A percentile compares a stretch with the other conserved stretches of the same genome.
Conservation (phyloP, 2,888 invertebrate species). For the Orthonychiurus folsomi region DNA sequence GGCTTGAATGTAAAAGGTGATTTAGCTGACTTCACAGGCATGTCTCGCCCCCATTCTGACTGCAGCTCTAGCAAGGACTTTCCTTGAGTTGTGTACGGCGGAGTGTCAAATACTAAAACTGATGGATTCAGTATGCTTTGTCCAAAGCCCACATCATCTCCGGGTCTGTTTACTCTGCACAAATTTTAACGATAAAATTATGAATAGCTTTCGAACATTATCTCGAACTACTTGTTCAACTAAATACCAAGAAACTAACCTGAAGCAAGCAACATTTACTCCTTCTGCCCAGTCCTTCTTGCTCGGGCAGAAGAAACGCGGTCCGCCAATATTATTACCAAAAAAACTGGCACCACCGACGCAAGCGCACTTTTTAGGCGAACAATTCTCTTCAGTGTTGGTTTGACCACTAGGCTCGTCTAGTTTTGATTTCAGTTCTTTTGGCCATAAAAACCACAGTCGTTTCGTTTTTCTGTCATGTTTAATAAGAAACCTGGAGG, state of each 20-base stretch:
- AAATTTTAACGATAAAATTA: constrained; percentile 15
- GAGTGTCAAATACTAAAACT: constrained; percentile 80
- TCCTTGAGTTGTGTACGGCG: constrained; percentile 66
- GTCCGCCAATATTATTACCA: constrained; percentile 81
- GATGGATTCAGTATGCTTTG: constrained; percentile 83
- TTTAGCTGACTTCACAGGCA: constrained; percentile 23
- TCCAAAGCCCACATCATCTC: constrained; percentile 82
- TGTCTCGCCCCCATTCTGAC: constrained; percentile 37
- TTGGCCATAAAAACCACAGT: constrained; percentile 90
- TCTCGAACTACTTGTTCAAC: no score
- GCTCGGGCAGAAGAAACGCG: constrained; percentile 76
- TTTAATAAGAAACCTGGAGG: constrained; percentile 56
- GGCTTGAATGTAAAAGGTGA: constrained; percentile 38
- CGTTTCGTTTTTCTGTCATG: constrained; percentile 78
- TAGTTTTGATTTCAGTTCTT: constrained; percentile 49
- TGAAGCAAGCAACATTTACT: constrained; percentile 67
- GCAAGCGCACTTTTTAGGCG: constrained; percentile 71
- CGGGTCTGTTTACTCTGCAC: constrained; percentile 60
- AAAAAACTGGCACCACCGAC: constrained; percentile 92
- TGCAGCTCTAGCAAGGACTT: constrained; percentile 58
- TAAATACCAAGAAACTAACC: constrained; percentile 16
- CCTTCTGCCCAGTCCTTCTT: constrained; percentile 71
- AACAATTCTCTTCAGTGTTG: constrained; percentile 10
- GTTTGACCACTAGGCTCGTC: constrained; percentile 49
- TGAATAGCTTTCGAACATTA: no score